Conservation (phyloP, 2,113 vertebrate genomes). For the Microtus pennsylvanicus region DNA sequence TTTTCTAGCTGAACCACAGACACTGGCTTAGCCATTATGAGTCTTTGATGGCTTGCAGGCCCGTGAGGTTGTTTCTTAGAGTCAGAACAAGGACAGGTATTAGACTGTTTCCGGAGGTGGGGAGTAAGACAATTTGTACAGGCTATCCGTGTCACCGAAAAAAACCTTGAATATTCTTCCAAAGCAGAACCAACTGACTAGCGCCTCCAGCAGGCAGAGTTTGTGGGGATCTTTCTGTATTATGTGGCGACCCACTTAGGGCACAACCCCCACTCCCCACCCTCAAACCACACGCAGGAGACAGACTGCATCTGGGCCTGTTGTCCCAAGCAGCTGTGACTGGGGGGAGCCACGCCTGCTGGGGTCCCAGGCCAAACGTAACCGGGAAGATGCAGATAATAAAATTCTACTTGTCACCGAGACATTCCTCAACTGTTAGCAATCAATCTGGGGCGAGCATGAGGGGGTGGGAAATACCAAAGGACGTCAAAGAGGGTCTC, state of each 20-base stretch:
- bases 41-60: neutral
- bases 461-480: conserved; percentile 67
- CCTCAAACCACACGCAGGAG: rapidly evolving
- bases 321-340: neutral
- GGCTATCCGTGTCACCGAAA: neutral
- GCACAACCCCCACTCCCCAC: rapidly evolving
- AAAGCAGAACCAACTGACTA: neutral
- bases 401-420: conserved; percentile 85
- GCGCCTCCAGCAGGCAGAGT: neutral
- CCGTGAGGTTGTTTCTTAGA: neutral
- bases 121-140: neutral
- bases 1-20: neutral
- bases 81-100: neutral
- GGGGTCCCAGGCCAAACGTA: conserved; percentile 77
- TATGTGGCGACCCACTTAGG: neutral
- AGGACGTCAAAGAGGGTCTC: conserved; percentile 85
- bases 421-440: conserved; percentile 86
- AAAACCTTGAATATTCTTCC: neutral
- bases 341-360: conserved; percentile 29
- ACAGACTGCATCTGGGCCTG: neutral
- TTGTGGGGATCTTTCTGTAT: neutral
- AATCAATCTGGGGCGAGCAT: conserved; percentile 81
- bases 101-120: neutral
- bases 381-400: conserved; percentile 77
- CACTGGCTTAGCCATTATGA: neutral